A percentile compares a stretch with the other conserved stretches of the same genome.
These are phyloP conservation scores for Sphaeridia pumilis DNA, from an alignment of 2,888 invertebrate species.

Conservation along the genomic window DNA sequence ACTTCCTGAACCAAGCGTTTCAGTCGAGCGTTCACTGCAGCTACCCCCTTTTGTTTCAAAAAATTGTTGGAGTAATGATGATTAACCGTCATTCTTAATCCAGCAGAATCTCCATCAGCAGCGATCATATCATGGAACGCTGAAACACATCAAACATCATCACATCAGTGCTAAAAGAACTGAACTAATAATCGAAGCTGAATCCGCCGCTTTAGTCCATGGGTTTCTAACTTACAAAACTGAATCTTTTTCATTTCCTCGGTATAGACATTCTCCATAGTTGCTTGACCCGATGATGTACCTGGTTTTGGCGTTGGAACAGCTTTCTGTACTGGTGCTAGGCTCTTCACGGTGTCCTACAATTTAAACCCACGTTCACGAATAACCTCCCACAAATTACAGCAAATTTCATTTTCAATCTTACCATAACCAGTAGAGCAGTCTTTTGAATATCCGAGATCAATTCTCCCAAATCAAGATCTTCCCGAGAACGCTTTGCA, in stretches of 20 bases:
- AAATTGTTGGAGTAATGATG: slow-evolving; percentile 84
- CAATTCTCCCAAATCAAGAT: slow-evolving; percentile 68
- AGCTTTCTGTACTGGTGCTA: slow-evolving; percentile 24
- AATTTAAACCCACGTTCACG: not conserved
- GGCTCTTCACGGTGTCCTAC: slow-evolving; percentile 27
- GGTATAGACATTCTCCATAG: slow-evolving; percentile 64
- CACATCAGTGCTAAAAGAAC: no score
- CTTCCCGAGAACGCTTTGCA: slow-evolving; percentile 44
- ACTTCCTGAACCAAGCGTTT: slow-evolving; percentile 90
- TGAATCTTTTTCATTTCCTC: slow-evolving; percentile 78
- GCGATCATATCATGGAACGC: slow-evolving; percentile 87
- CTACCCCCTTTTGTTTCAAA: slow-evolving; percentile 74
- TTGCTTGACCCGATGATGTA: slow-evolving; percentile 43
- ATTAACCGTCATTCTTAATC: slow-evolving; percentile 68
- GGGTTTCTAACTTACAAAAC: slow-evolving; percentile 55
- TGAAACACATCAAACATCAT: slow-evolving; percentile 39
- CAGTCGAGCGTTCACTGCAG: slow-evolving; percentile 73
- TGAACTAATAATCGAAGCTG: no score
- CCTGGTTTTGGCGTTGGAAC: slow-evolving; percentile 22
- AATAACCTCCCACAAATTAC: no score
- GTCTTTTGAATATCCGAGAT: slow-evolving; percentile 79
- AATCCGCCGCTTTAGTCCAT: not conserved
- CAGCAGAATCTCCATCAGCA: slow-evolving; percentile 54
- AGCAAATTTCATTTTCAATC: no score
- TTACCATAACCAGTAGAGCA: slow-evolving; percentile 42